Percentiles rank a stretch among this genome's conserved stretches.
Conservation (phyloP, 2,113 vertebrate genomes). For the Pyxicephalus adspersus region DNA sequence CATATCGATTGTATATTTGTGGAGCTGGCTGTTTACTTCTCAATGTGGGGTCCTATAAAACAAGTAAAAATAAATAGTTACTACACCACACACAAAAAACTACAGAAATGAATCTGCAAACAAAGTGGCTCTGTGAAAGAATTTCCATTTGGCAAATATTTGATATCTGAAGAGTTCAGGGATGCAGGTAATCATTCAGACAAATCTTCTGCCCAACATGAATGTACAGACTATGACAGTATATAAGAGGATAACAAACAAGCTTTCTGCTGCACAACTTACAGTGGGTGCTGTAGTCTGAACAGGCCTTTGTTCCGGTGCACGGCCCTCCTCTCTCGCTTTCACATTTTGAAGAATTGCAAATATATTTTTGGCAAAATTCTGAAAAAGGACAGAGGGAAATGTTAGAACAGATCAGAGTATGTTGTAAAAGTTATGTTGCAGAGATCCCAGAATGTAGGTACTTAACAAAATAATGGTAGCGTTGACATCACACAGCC, state of each 20-base stretch:
- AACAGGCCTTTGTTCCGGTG: slow-evolving; percentile 91
- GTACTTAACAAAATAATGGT: too few relatives aligned
- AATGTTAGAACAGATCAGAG: too few relatives aligned
- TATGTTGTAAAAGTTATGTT: too few relatives aligned
- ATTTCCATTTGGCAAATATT: too few relatives aligned
- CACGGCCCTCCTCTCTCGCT: slow-evolving; percentile 95
- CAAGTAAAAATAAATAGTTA: not conserved
- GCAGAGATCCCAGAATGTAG: too few relatives aligned
- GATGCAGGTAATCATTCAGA: too few relatives aligned
- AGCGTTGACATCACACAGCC: too few relatives aligned
- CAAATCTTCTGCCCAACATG: too few relatives aligned
- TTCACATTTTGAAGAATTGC: slow-evolving; percentile 98
- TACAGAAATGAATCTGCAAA: not conserved
- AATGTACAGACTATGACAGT: too few relatives aligned
- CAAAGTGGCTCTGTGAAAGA: too few relatives aligned
- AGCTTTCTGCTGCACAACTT: slow-evolving; percentile 58
- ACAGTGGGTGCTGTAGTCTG: slow-evolving; percentile 91
- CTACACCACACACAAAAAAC: not conserved
- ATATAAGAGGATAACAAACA: too few relatives aligned
- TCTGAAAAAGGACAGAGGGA: slow-evolving; percentile 70
- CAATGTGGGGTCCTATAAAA: slow-evolving; percentile 85
- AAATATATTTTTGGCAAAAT: slow-evolving; percentile 99
- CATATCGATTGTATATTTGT: slow-evolving; percentile 96
- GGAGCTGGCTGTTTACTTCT: slow-evolving; percentile 93
- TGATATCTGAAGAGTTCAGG: too few relatives aligned